Evolutionary conservation across 2,888 invertebrate species (phyloP), one percentile per base, ranked within the genome.

Genomic region (Tenthredo livida): DNA sequence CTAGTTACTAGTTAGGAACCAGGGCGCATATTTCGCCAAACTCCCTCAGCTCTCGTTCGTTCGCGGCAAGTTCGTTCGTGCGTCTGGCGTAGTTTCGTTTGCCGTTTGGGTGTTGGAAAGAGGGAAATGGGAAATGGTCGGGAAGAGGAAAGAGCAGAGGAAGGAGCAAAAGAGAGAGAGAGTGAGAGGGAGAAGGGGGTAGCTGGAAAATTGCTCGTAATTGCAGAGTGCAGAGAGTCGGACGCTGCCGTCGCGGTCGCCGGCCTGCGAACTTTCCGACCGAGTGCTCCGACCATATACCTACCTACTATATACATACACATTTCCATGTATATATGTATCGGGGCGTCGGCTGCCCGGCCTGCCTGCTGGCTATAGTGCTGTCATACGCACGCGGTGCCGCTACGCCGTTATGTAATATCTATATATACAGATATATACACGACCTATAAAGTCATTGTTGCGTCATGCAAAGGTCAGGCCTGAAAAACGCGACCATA

Each of bases 141-240:
- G 70, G 17, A 70, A 37, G 70, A 37, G 70, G 70, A 70, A 10
- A 80, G 73, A 89, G 86, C 86, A 86, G 86, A 87, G 85, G 88
- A 85, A 88, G 88, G 87, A 87, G 84, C 73, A 86, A 70, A 77
- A 85, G 87, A 88, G 89, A 87, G 84, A 61, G 84, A 84, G 84
- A 58, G 73, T 65, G 73, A n/a, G 82, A 37, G 86, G 50, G 85
- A 85, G 84, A 21, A 47, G n/a, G 15, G 54, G 70, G 83, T n/a
- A 15, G 47, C 77, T 65, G 80, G 86, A 84, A 87, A 88, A 87
- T 88, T 87, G 86, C 86, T 88, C 86, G 86, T 86, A 87, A 88
- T 88, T 86, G 86, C 86, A 84, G 84, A 88, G 85, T 86, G 87
- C 86, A 80, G 80, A 77, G 50, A 80, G 80, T 80, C 80, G 61